Evolutionary conservation across 2,888 invertebrate species (phyloP).

Genomic region (Ferdinandea cuprea): DNA sequence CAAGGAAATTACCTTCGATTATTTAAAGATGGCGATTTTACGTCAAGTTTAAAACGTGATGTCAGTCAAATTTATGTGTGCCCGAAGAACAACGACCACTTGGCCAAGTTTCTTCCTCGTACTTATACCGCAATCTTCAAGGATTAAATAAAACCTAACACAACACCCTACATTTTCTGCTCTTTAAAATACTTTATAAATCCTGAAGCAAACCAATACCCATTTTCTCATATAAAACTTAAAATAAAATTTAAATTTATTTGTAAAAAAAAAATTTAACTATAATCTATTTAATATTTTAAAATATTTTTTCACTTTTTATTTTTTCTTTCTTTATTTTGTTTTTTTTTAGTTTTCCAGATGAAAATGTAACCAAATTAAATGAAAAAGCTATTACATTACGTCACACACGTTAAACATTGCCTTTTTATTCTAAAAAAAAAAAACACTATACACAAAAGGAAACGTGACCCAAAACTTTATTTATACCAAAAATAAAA

Average conservation of each 20-base stretch:
- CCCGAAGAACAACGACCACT: too few relatives aligned
- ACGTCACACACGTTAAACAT: constrained; percentile 37
- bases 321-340: constrained; percentile 58
- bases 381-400: constrained; percentile 46
- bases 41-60: too few relatives aligned
- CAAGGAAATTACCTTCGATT: too few relatives aligned
- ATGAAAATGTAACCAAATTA: constrained; percentile 55
- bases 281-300: not conserved
- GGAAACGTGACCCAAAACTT: constrained; percentile 49
- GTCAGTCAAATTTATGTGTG: too few relatives aligned
- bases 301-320: constrained; percentile 13
- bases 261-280: not conserved
- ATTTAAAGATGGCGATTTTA: too few relatives aligned
- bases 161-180: too few relatives aligned
- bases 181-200: too few relatives aligned
- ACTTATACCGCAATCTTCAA: too few relatives aligned
- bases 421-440: constrained; percentile 35
- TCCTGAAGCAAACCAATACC: too few relatives aligned
- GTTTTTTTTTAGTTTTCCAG: constrained; percentile 40
- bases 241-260: not conserved
- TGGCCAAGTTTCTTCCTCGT: too few relatives aligned
- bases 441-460: constrained; percentile 65
- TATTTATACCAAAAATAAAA: constrained; percentile 44
- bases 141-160: too few relatives aligned
- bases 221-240: too few relatives aligned